phyloP scores from a whole-genome alignment of 1,140 invertebrate genomes.

The Pseudomyrmex dendroicus region DNA sequence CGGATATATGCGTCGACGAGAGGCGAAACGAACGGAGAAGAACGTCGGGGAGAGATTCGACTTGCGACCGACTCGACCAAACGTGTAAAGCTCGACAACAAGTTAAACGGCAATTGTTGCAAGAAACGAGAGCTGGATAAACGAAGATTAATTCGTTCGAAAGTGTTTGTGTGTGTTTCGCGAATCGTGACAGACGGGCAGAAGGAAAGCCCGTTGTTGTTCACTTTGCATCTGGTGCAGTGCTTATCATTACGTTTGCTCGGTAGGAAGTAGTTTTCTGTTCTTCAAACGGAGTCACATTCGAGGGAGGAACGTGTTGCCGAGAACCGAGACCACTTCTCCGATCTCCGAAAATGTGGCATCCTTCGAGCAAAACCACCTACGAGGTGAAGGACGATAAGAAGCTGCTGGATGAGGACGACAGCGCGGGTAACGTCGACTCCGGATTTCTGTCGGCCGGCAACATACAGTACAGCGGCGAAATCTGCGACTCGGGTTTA shows the following conservation, averaged over 20 bases:
- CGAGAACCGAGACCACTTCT: too few species aligned
- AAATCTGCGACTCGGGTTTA: constrained; percentile 65
- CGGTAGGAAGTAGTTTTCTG: background rate
- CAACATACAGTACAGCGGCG: constrained; percentile 83
- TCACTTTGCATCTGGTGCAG: too few species aligned
- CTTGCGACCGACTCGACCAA: background rate
- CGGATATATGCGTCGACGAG: constrained; percentile 12
- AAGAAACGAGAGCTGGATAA: too few species aligned
- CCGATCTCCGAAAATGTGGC: constrained; percentile 70
- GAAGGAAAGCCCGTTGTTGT: too few species aligned
- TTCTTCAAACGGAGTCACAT: too few species aligned
- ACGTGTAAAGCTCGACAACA: too few species aligned
- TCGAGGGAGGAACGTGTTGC: background rate
- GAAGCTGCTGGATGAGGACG: constrained; percentile 18
- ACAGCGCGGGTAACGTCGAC: constrained; percentile 71
- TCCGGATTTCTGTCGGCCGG: constrained; percentile 87
- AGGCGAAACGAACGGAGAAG: constrained; percentile 47
- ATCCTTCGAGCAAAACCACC: constrained; percentile 50
- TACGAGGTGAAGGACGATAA: constrained; percentile 58
- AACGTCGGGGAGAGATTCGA: background rate
- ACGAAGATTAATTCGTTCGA: too few species aligned
- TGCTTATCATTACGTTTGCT: too few species aligned
- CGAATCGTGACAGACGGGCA: too few species aligned
- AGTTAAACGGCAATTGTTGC: too few species aligned
- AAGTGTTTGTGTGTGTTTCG: too few species aligned